Evolutionary conservation across 2,888 invertebrate species (phyloP).

Genomic region (Platerodrilus igneus): DNA sequence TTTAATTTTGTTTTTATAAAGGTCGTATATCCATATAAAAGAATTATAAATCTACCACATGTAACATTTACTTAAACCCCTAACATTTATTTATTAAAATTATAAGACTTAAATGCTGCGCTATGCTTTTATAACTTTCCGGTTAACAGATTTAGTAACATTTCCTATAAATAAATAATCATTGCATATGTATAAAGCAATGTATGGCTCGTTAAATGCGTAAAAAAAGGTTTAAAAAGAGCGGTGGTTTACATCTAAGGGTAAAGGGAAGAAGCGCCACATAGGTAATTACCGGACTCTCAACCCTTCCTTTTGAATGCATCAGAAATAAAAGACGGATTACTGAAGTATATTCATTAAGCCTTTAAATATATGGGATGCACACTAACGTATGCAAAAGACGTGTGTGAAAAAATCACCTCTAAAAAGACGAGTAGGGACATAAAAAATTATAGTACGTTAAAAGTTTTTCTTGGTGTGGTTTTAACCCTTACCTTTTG

Average conservation of each 20-base stretch:
- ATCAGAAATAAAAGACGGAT: constrained; percentile 40
- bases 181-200: too few relatives aligned
- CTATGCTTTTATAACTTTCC: too few relatives aligned
- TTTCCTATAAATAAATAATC: too few relatives aligned
- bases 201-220: constrained; percentile 12
- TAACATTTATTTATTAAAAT: too few relatives aligned
- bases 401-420: constrained; percentile 30
- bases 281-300: constrained; percentile 33
- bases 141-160: too few relatives aligned
- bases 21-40: too few relatives aligned
- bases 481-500: constrained; percentile 19
- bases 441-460: constrained; percentile 21
- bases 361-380: constrained; percentile 33
- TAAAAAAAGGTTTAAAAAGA: constrained; percentile 9
- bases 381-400: constrained; percentile 27
- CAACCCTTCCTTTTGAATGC: constrained; percentile 26
- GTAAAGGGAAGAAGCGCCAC: constrained; percentile 21
- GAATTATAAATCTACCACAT: too few relatives aligned
- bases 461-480: constrained; percentile 18
- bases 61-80: too few relatives aligned
- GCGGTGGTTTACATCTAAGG: constrained; percentile 3
- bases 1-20: too few relatives aligned
- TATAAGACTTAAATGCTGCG: too few relatives aligned
- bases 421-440: constrained; percentile 16
- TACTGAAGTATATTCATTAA: constrained; percentile 40